Evolutionary conservation across 1,140 invertebrate species (phyloP), one percentile per base, ranked within the genome.

Genomic region (Papilio machaon): DNA sequence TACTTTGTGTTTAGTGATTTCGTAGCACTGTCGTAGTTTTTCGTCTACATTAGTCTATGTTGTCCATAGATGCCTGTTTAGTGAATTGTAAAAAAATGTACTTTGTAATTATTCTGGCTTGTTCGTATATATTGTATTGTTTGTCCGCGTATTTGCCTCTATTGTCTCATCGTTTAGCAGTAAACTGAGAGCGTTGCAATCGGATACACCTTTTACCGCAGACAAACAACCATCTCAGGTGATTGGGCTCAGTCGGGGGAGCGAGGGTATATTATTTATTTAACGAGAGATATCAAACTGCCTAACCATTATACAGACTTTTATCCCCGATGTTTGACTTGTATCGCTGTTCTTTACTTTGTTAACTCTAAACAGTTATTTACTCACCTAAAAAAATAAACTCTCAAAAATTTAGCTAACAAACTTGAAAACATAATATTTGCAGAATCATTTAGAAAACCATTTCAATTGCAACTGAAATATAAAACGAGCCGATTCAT

Each of bases 141-240:
- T 52, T 19, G 46, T 74, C 70, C 46, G 23, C 74, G 17, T 83
- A 78, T 83, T 81, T 80, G 58, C 64, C 35, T 15, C 60, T 81
- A 83, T 83, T 79, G 80, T 81, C 77, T 79, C 46, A 81, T 47
- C 60, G 83, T 83, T 84, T 82, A 84, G 70, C 74, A 73, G 80
- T 83, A 83, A 82, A 67, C 58, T 35, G 78, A 58, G 81, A 85
- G 9, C 46, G n/a, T 60, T 54, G 82, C 76, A 83, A 87, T 74
- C 74, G 81, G 84, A 87, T 80, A 85, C 82, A 84, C 84, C 88
- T 89, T 89, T 89, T 89, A 89, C 82, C 83, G 81, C 52, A 19
- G 15, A 73, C 85, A 86, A 89, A 89, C 82, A 89, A 43, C 17
- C 81, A 82, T 83, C 83, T 84, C 87, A 88, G 87, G 88, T 88